phyloP scores from a whole-genome alignment of 2,888 invertebrate species.

The Norana najaformis region DNA sequence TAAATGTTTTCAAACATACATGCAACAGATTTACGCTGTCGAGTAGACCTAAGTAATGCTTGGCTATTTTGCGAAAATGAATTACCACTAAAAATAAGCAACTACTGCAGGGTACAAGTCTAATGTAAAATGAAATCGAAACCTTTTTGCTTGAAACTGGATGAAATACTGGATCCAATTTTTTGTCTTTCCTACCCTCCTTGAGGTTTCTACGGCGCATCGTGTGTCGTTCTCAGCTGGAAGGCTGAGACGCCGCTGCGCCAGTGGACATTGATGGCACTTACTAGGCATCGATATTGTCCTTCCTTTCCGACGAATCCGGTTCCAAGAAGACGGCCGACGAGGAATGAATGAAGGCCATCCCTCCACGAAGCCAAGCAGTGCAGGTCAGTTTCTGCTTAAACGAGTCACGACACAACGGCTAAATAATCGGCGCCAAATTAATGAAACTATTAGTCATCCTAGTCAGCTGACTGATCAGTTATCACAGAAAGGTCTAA shows the following conservation, averaged over 20 bases:
- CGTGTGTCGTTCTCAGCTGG: background rate
- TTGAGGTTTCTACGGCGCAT: background rate
- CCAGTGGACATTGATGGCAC: constrained; percentile 38
- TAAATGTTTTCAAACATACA: no score
- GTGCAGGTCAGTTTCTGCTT: constrained; percentile 8
- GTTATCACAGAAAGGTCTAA: no score
- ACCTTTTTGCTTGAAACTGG: background rate
- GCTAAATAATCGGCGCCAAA: no score
- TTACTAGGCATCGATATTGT: constrained; percentile 84
- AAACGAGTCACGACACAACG: background rate
- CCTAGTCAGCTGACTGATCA: no score
- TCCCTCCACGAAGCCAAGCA: constrained; percentile 55
- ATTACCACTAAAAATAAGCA: background rate
- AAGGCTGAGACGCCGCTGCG: no score
- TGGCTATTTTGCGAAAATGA: background rate
- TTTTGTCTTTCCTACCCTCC: background rate
- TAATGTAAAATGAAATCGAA: background rate
- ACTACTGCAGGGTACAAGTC: background rate
- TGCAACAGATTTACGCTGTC: background rate
- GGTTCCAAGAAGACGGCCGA: constrained; percentile 53
- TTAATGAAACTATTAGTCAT: background rate
- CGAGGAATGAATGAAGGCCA: constrained; percentile 52
- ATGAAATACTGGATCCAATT: no score
- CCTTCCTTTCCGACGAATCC: constrained; percentile 84
- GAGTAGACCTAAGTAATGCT: background rate